Evolutionary conservation across 2,113 vertebrate genomes (phyloP), one percentile per base, ranked within the genome.

Genomic region (Empidonax traillii): DNA sequence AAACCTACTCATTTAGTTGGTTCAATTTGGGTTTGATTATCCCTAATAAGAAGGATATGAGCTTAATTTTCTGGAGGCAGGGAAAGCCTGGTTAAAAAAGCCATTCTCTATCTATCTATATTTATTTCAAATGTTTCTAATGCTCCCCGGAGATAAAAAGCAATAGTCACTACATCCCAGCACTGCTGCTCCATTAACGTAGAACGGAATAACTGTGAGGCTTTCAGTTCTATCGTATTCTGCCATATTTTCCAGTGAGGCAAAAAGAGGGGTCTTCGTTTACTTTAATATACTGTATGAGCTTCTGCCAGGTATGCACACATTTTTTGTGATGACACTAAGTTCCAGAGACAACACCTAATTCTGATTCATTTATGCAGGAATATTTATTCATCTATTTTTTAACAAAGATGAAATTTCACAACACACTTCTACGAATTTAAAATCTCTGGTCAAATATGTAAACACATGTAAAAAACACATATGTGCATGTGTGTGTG

Each of bases 91-190:
- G 55, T 51, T 92, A 17, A 59, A 65, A 84, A 88, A 61, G 9
- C 1, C 24, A 35, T 39, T 82, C 35, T 65, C 39, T 44, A 71
- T 55, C 46, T 61, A 59, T 44, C 51, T 93, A 6, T 71, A 61
- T 80, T 47, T 73, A 61, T 76, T 90, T 92, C 63, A 76, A 62
- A n/a, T 44, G 19, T 28, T 92, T 22, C 63, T 86, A 90, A 58
- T 22, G 46, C 14, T 85, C 30, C 25, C 43, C 9, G 21, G 51
- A 91, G 25, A 77, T 27, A 63, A 87, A 80, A 91, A 55, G 7
- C 1, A 8, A 72, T 5, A 75, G 63, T 31, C 58, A 58, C 76
- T 77, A 46, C 41, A 58, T 66, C 39, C 55, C 43, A 51, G 21
- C 35, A 85, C 80, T 84, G 86, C 22, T 74, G 61, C 65, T 91